Evolutionary conservation across 2,888 invertebrate genomes (phyloP).

Genomic region (Pristionchus mayeri): DNA sequence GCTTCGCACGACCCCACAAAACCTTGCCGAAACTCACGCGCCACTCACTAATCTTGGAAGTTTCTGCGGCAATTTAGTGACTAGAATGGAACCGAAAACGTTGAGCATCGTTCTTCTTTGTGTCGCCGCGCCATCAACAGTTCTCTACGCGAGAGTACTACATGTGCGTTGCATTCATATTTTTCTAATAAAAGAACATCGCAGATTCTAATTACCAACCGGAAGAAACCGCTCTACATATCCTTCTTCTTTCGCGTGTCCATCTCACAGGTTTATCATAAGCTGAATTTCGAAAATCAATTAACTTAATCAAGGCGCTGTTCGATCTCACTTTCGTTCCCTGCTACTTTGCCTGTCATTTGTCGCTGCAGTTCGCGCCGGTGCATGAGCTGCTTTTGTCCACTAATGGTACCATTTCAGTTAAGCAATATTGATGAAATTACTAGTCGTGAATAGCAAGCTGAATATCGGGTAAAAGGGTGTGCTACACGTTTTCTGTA

Average conservation of each 20-base stretch:
- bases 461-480: too few relatives aligned
- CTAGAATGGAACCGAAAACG: neutral
- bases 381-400: neutral
- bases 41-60: too few relatives aligned
- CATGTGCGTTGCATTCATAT: neutral
- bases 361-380: neutral
- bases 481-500: too few relatives aligned
- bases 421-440: too few relatives aligned
- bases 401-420: constrained; percentile 14
- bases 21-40: too few relatives aligned
- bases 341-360: constrained; percentile 30
- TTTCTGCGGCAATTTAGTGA: too few relatives aligned
- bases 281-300: neutral
- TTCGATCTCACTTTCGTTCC: constrained; percentile 34
- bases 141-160: neutral
- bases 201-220: constrained; percentile 10
- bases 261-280: neutral
- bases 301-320: neutral
- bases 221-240: neutral
- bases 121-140: neutral
- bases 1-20: too few relatives aligned
- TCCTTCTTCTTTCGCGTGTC: constrained; percentile 34
- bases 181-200: neutral
- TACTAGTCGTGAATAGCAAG: too few relatives aligned
- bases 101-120: neutral